Conservation (phyloP, 2,888 invertebrate genomes). For the Aquatica leii region DNA sequence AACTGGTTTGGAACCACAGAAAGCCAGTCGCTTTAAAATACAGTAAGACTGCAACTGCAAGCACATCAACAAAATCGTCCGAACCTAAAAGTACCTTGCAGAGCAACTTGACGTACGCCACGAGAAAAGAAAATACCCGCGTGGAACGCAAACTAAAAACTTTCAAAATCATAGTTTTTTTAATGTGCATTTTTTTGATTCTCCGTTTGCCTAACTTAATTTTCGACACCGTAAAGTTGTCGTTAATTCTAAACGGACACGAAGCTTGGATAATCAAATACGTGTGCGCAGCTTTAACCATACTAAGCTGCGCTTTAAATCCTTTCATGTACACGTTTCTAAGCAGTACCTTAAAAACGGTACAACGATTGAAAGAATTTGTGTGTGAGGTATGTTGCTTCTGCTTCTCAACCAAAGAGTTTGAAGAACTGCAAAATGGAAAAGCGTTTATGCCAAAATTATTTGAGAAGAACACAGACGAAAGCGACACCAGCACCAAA, state of each 20-base stretch:
- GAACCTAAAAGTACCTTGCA: constrained; percentile 35
- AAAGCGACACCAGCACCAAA: neutral
- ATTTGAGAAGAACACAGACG: neutral
- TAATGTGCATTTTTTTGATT: constrained; percentile 65
- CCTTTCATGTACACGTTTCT: constrained; percentile 69
- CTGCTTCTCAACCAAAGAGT: constrained; percentile 55
- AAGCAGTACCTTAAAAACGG: constrained; percentile 60
- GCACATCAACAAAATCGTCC: constrained; percentile 45
- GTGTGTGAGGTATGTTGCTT: constrained; percentile 55
- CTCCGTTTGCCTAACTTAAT: constrained; percentile 66
- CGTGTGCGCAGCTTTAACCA: constrained; percentile 62
- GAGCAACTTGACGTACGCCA: constrained; percentile 19
- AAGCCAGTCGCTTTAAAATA: constrained; percentile 49
- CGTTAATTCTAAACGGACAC: constrained; percentile 17
- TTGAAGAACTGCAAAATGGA: constrained; percentile 56
- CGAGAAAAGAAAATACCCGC: constrained; percentile 43
- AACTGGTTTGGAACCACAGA: constrained; percentile 63
- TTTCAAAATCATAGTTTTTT: constrained; percentile 64
- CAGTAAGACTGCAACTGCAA: constrained; percentile 42
- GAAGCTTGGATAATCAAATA: constrained; percentile 62
- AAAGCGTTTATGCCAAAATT: constrained; percentile 47
- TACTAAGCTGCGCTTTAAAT: constrained; percentile 66
- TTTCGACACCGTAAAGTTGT: constrained; percentile 62
- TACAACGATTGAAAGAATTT: constrained; percentile 48
- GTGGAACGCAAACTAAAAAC: constrained; percentile 64